Evolutionary conservation across 1,140 invertebrate genomes (phyloP), one percentile per base, ranked within the genome.

Genomic region (Fopius arisanus): DNA sequence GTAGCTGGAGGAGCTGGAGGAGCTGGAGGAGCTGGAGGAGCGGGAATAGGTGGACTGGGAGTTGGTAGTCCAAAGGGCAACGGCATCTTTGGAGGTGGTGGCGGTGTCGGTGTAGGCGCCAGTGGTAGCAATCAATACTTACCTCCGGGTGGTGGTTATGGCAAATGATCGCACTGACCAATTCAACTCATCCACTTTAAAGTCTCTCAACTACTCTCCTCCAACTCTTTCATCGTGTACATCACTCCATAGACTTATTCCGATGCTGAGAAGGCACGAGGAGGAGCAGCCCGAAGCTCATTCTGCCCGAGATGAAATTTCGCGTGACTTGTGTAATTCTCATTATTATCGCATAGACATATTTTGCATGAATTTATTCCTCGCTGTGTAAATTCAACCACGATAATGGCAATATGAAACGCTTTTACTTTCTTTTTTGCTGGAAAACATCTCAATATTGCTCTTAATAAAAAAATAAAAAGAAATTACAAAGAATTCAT

Each of bases 61-160:
- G 59, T 26, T 37, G 71, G 68, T 69, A 81, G 83, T 67, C 33
- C 21, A 28, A 74, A 70, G 26, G 75, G 70, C 10, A 67, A 70
- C 31, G 33, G 51, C 69, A 73, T 73, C 66, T 73, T 70, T 59
- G 31, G 31, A 31, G 54, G 31, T 54, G 41, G 40, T 23, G 67
- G 75, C 54, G 67, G 33, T 23, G 69, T 72, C 63, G 70, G 66
- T 82, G 79, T 78, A 72, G 68, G 78, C 66, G 75, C 77, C 37
- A 62, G 54, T 19, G 75, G 72, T 21, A 77, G 74, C 73, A 86
- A 87, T 85, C 86, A 86, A 83, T 87, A 87, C 77, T 77, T 86
- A 75, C 84, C 85, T 66, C 82, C 86, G 7, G 80, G 78, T 62
- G 74, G 59, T 75, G 77, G 70, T 81, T 86, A 83, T 75, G 82